These are phyloP conservation scores for Rhinoderma darwinii DNA, from an alignment of 2,113 vertebrate genomes.

Conservation along the genomic window DNA sequence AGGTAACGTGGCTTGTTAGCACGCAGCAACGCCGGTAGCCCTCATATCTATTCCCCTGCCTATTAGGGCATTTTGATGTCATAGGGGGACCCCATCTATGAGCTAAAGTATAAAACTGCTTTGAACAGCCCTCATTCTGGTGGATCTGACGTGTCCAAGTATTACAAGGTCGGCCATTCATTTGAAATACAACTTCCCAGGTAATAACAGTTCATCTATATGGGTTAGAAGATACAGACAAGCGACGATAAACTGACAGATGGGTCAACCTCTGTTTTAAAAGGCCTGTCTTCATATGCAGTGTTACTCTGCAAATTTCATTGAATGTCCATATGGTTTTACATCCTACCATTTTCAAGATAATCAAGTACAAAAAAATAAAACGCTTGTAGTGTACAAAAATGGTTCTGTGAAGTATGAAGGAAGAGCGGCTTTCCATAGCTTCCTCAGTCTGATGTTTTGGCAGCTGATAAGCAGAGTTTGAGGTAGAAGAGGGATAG, in stretches of 20 bases:
- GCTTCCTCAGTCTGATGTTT: neutral
- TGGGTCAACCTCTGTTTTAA: too few species aligned
- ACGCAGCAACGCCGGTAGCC: too few species aligned
- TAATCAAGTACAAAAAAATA: neutral
- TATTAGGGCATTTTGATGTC: too few species aligned
- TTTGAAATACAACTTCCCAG: too few species aligned
- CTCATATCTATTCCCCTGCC: too few species aligned
- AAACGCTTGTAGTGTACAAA: neutral
- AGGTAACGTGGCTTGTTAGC: too few species aligned
- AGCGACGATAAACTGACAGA: too few species aligned
- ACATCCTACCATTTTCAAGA: neutral
- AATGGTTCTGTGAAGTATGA: neutral
- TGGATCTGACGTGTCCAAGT: neutral
- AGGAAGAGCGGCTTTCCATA: slow-evolving; percentile 28
- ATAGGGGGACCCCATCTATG: neutral
- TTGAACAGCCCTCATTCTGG: neutral
- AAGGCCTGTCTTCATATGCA: too few species aligned
- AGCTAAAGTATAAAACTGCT: neutral
- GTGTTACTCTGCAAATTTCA: neutral
- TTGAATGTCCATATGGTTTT: too few species aligned
- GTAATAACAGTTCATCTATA: too few species aligned
- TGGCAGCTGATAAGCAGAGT: slow-evolving; percentile 39
- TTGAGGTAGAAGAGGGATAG: slow-evolving; percentile 1
- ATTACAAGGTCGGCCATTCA: neutral
- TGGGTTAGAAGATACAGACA: too few species aligned